These are phyloP conservation scores for Chionoecetes opilio DNA, from an alignment of 1,140 invertebrate species.

Conservation along the genomic window DNA sequence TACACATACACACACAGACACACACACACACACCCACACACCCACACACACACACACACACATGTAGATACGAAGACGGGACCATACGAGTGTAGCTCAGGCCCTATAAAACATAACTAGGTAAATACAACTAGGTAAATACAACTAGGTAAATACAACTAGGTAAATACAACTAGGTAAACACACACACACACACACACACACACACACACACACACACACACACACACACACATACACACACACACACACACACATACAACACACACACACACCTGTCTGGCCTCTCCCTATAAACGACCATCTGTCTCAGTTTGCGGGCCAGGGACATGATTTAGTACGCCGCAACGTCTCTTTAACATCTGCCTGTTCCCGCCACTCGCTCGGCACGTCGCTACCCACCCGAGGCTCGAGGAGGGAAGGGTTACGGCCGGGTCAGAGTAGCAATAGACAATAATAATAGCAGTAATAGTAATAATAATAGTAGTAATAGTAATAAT, in stretches of 20 bases:
- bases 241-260: not conserved
- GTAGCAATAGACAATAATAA: no score
- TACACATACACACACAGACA: not conserved
- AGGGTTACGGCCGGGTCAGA: no score
- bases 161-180: not conserved
- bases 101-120: no score
- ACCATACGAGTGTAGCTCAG: no score
- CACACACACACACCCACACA: no score
- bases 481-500: no score
- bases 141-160: no score
- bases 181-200: not conserved
- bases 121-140: no score
- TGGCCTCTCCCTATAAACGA: not conserved
- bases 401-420: no score
- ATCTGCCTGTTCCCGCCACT: not conserved
- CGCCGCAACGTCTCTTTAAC: not conserved
- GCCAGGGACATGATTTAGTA: not conserved
- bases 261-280: conserved; percentile 14
- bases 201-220: not conserved
- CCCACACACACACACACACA: no score
- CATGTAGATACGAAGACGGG: no score
- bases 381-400: not conserved
- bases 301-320: not conserved
- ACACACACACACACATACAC: not conserved
- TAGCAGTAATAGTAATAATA: no score